Conservation (phyloP, 1,140 invertebrate genomes). For the Apocrypta bakeri region DNA sequence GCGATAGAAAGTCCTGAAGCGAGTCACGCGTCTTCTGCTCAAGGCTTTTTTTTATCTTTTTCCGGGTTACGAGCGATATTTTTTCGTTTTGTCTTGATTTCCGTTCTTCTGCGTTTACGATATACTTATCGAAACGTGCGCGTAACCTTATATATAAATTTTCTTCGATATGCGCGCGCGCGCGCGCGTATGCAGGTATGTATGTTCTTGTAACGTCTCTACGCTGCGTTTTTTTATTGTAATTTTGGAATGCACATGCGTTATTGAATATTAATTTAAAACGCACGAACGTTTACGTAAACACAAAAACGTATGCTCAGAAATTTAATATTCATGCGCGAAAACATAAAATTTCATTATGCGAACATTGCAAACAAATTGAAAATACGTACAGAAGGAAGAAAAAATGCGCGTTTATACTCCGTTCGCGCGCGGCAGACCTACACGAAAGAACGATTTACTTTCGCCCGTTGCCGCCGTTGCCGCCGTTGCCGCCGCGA, state of each 20-base stretch:
- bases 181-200: not conserved
- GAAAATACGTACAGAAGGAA: not conserved
- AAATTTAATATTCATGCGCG: not conserved
- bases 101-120: conserved; percentile 45
- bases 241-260: not conserved
- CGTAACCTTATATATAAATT: not conserved
- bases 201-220: not conserved
- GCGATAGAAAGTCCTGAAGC: conserved; percentile 40
- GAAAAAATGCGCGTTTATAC: not conserved
- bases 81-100: conserved; percentile 50
- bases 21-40: conserved; percentile 44
- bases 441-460: not conserved
- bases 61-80: conserved; percentile 2
- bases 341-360: not conserved
- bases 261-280: not conserved
- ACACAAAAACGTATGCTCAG: not conserved
- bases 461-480: not conserved
- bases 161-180: no score
- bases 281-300: no score
- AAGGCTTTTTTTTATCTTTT: not conserved
- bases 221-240: no score
- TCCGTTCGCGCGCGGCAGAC: not conserved
- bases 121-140: conserved; percentile 48
- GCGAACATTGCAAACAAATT: not conserved
- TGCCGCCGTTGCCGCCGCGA: no score